Base-by-base conservation (phyloP, 2,888 invertebrate species). In the Homarus gammarus region DNA sequence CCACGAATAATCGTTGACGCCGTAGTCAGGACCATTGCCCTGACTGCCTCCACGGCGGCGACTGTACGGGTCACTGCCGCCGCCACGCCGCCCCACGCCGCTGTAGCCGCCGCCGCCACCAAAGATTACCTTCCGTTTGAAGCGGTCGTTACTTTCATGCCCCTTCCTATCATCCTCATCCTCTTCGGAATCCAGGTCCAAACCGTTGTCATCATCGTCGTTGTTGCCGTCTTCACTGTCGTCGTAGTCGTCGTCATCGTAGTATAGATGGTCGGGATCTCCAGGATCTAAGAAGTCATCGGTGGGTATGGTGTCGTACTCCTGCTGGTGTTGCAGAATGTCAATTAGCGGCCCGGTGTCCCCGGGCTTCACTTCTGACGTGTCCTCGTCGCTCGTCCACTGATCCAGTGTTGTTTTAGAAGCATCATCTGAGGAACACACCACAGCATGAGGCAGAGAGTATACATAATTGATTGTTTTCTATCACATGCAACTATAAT, bases 81-180 rank as follows among this genome's bases (percentile, higher is more conserved):
- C 78, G 2, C 77, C 64, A n/a, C 75, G 31, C 1, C 82, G 44
- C 2, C 44, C n/a, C 0, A 70, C 88, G 49, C 88, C 77, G 83
- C 88, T 56, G 78, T 89, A 89, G n/a, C 79, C 77, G 44, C 88
- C 88, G 33, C 84, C 88, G n/a, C 84, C 84, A 31, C 87, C 81
- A 44, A 81, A 82, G 56, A 87, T 87, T 15, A 87, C 73, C 82
- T 87, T 87, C 61, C 87, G 36, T 61, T 87, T 87, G 44, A 82
- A 15, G 31, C 87, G 70, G 33, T 40, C 68, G 18, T 36, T 44
- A 31, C 36, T 72, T 22, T 33, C 51, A 1, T 33, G 38, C 22
- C 51, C 77, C 77, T 77, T 33, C 15, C 49, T 49, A 31, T 33
- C 51, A 33, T 56, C 78, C 56, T 78, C 49, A 22, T 84, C 84